Conservation (phyloP, 2,797 vertebrate species). For the Bradypodion pumilum region DNA sequence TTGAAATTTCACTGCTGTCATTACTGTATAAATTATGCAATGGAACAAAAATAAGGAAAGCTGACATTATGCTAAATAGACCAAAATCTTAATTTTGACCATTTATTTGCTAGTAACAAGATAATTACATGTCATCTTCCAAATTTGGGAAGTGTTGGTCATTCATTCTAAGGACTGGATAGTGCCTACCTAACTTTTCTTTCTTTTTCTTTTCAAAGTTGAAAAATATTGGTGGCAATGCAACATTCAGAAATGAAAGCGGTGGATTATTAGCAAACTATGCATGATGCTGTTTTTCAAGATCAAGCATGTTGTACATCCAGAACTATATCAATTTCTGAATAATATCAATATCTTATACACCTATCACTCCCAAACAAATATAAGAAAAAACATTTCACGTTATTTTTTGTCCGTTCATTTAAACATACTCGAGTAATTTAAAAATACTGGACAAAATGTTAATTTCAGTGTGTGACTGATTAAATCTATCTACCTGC, state of each 20-base stretch:
- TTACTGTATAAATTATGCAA: not conserved
- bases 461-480: constrained; percentile 12
- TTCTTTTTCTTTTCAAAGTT: not conserved
- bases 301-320: not conserved
- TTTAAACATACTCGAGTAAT: too few relatives aligned
- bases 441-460: not conserved
- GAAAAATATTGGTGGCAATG: not conserved
- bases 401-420: not conserved
- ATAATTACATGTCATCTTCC: not conserved
- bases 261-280: not conserved
- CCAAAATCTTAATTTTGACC: constrained; percentile 3
- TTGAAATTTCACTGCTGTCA: not conserved
- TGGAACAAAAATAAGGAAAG: not conserved
- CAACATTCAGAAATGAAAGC: not conserved
- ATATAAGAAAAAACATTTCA: not conserved
- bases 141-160: not conserved
- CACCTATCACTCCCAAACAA: constrained; percentile 11
- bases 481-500: not conserved
- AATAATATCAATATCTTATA: not conserved
- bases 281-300: not conserved
- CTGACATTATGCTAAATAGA: constrained; percentile 12
- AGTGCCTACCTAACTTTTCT: not conserved
- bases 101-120: not conserved
- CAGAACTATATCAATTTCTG: not conserved
- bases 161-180: not conserved